phyloP scores from a whole-genome alignment of 1,140 invertebrate genomes.

The Vanessa atalanta region DNA sequence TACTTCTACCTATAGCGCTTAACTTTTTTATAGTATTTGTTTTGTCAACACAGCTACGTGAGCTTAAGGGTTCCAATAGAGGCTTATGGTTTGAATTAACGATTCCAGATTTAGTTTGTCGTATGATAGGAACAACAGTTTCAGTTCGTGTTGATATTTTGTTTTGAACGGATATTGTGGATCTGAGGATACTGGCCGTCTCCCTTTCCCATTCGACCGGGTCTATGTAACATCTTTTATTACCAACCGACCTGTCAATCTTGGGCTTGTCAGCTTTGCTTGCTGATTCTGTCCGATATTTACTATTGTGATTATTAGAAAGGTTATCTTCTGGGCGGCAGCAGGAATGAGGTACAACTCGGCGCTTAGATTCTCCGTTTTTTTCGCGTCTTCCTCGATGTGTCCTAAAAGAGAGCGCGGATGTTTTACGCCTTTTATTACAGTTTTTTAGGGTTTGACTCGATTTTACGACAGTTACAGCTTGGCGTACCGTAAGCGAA shows the following conservation, averaged over 20 bases:
- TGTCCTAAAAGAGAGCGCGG: slow-evolving; percentile 72
- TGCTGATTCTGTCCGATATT: slow-evolving; percentile 74
- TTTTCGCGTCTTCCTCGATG: slow-evolving; percentile 76
- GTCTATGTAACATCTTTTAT: slow-evolving; percentile 80
- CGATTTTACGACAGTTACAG: slow-evolving; percentile 75
- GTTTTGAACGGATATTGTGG: slow-evolving; percentile 75
- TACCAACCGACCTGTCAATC: slow-evolving; percentile 75
- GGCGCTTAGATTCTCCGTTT: slow-evolving; percentile 67
- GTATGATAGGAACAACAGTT: slow-evolving; percentile 38
- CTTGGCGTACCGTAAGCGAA: slow-evolving; percentile 75
- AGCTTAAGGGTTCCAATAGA: slow-evolving; percentile 46
- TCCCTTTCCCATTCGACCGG: slow-evolving; percentile 76
- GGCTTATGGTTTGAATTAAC: slow-evolving; percentile 49
- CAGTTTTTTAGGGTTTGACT: slow-evolving; percentile 64
- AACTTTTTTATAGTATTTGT: slow-evolving; percentile 67
- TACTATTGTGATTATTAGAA: slow-evolving; percentile 47
- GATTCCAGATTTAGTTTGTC: slow-evolving; percentile 63
- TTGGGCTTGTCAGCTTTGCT: slow-evolving; percentile 62
- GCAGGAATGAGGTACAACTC: slow-evolving; percentile 68
- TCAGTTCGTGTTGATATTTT: slow-evolving; percentile 56
- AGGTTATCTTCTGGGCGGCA: slow-evolving; percentile 61
- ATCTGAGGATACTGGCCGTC: slow-evolving; percentile 72
- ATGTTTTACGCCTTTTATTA: slow-evolving; percentile 79
- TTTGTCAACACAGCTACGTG: slow-evolving; percentile 50
- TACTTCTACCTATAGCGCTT: slow-evolving; percentile 71